These are phyloP conservation scores for Rhinoptilus africanus DNA, from an alignment of 2,113 vertebrate species.

Conservation along the genomic window DNA sequence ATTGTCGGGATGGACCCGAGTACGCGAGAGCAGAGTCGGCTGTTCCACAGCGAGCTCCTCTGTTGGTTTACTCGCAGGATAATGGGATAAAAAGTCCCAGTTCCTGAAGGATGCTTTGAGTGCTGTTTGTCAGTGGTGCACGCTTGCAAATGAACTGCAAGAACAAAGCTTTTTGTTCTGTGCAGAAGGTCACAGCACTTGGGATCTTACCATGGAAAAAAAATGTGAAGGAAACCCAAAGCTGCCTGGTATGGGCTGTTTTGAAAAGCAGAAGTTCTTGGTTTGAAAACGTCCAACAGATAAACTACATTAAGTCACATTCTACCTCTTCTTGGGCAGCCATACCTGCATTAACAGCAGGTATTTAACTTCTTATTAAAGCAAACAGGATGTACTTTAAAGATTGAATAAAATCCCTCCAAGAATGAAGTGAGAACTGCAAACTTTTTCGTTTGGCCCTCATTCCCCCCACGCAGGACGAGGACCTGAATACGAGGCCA, in stretches of 20 bases:
- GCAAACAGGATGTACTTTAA: neutral
- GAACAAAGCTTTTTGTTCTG: neutral
- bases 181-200: neutral
- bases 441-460: neutral
- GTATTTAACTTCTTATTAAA: neutral
- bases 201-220: neutral
- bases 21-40: neutral
- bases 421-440: neutral
- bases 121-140: neutral
- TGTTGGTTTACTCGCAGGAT: neutral
- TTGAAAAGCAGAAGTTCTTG: neutral
- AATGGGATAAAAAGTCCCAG: neutral
- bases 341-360: neutral
- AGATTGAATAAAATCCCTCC: neutral
- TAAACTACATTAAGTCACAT: neutral
- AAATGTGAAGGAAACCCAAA: neutral
- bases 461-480: neutral
- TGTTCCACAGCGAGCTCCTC: neutral
- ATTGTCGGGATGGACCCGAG: neutral
- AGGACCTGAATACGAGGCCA: rapidly evolving
- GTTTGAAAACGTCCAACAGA: neutral
- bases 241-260: neutral
- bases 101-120: neutral
- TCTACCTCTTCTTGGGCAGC: neutral
- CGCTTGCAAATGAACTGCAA: neutral